Conservation (phyloP, 2,797 vertebrate species). For the Cryptoprocta ferox region DNA sequence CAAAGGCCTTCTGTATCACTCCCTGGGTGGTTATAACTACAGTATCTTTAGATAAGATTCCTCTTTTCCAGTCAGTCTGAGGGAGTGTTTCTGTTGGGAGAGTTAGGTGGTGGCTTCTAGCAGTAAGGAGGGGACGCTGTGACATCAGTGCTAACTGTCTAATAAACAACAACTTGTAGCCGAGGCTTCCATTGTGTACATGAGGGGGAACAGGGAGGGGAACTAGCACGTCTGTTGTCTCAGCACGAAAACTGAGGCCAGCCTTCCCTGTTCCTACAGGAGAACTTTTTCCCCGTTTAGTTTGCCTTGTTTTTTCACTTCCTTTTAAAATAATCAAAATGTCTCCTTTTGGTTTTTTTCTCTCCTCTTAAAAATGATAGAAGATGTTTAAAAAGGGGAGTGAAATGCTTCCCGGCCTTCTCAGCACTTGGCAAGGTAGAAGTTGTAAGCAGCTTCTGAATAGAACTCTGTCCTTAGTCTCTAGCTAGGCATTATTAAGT, state of each 20-base stretch:
- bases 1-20: neutral
- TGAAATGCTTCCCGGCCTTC: neutral
- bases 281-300: neutral
- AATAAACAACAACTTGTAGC: neutral
- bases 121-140: neutral
- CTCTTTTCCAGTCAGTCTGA: neutral
- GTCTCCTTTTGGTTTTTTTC: neutral
- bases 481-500: neutral
- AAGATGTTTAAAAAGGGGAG: neutral
- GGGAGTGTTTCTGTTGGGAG: neutral
- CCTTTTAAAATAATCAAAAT: neutral
- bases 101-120: neutral
- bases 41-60: neutral
- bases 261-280: neutral
- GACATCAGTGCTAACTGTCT: neutral
- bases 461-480: neutral
- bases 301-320: conserved; percentile 5
- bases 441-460: neutral
- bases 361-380: neutral
- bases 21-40: neutral
- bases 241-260: neutral
- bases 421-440: neutral
- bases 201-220: neutral
- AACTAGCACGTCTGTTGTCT: neutral
- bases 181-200: neutral